Evolutionary conservation across 2,113 vertebrate species (phyloP).

Genomic region (Plecturocebus donacophilus): DNA sequence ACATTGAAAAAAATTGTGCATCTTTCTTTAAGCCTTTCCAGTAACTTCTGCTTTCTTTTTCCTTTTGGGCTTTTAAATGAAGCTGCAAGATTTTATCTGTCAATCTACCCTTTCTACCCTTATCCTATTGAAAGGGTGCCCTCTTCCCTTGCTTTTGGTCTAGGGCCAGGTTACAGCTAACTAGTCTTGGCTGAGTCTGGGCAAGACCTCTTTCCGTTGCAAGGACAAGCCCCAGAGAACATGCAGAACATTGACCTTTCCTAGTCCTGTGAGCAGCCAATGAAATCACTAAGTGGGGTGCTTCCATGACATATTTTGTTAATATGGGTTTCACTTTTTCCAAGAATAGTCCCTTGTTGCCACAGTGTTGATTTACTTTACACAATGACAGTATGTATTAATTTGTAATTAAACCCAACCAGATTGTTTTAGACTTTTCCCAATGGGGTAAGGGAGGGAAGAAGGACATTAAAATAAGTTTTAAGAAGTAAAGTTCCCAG

Average conservation of each 20-base stretch:
- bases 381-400: slow-evolving; percentile 81
- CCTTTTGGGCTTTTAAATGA: not conserved
- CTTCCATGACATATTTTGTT: slow-evolving; percentile 73
- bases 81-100: not conserved
- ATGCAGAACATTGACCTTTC: not conserved
- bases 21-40: slow-evolving; percentile 37
- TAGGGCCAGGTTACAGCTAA: slow-evolving; percentile 62
- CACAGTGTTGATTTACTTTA: slow-evolving; percentile 85
- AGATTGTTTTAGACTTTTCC: slow-evolving; percentile 84
- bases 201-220: not conserved
- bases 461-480: slow-evolving; percentile 88
- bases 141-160: not conserved
- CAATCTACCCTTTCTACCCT: not conserved
- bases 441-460: slow-evolving; percentile 79
- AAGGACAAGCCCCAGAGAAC: not conserved
- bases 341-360: slow-evolving; percentile 80
- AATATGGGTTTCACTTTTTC: slow-evolving; percentile 86
- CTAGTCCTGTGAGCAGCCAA: slow-evolving; percentile 12
- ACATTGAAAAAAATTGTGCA: not conserved
- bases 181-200: slow-evolving; percentile 69
- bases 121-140: not conserved
- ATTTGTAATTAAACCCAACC: slow-evolving; percentile 87
- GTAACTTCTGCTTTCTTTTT: not conserved
- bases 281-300: slow-evolving; percentile 73
- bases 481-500: slow-evolving; percentile 83